These are phyloP conservation scores for Tenthredo notha DNA, from an alignment of 2,888 invertebrate species.

Conservation along the genomic window DNA sequence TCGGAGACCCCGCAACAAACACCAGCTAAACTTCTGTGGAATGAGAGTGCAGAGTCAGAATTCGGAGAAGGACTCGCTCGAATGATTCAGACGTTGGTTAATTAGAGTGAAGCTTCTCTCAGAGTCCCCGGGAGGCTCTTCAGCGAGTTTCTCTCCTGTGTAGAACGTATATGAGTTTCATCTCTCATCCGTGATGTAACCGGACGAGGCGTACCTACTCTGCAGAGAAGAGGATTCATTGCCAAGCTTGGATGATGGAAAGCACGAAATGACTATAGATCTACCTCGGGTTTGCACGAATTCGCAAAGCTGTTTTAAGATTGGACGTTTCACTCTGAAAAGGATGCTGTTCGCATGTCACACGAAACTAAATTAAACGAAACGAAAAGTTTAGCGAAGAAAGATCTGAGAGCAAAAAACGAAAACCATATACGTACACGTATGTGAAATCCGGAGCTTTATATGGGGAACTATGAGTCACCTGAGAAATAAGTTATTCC, in stretches of 20 bases:
- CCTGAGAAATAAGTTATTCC: not conserved
- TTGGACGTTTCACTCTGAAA: slow-evolving; percentile 26
- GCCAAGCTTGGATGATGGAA: slow-evolving; percentile 15
- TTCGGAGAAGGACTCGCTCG: slow-evolving; percentile 35
- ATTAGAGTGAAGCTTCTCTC: slow-evolving; percentile 42
- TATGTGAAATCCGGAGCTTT: not conserved
- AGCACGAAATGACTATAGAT: not conserved
- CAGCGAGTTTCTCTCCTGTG: slow-evolving; percentile 32
- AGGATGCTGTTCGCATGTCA: not conserved
- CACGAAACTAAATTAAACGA: not conserved
- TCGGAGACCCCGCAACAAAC: slow-evolving; percentile 13
- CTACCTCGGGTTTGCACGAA: slow-evolving; percentile 20
- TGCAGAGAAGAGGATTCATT: slow-evolving; percentile 9
- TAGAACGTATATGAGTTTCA: slow-evolving; percentile 39
- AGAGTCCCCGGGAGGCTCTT: slow-evolving; percentile 34
- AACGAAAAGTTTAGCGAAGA: not conserved
- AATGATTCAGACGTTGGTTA: slow-evolving; percentile 50
- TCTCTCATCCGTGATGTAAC: slow-evolving; percentile 37
- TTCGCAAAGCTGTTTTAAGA: slow-evolving; percentile 4
- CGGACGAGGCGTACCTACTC: slow-evolving; percentile 28
- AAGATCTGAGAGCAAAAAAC: not conserved
- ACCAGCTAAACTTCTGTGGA: not conserved
- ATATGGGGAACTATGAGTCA: slow-evolving; percentile 1
- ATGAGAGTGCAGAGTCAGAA: slow-evolving; percentile 19
- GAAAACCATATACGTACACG: not conserved